These are phyloP conservation scores for Neoaliturus tenellus DNA, from an alignment of 2,888 invertebrate genomes.

Conservation along the genomic window DNA sequence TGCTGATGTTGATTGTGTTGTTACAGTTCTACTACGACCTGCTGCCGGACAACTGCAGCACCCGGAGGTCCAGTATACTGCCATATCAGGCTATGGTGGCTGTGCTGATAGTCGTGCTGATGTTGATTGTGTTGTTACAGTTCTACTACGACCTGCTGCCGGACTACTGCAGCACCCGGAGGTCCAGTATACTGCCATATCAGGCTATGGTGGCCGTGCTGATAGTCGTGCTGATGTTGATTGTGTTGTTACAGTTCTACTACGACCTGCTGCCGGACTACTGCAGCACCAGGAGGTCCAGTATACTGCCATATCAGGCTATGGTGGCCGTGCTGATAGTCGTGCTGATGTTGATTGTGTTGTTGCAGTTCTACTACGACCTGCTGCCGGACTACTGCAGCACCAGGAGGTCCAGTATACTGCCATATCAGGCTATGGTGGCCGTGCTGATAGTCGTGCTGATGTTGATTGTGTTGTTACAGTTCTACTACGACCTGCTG, in stretches of 20 bases:
- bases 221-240: too few relatives aligned
- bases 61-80: slow-evolving; percentile 74
- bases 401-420: slow-evolving; percentile 73
- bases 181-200: slow-evolving; percentile 76
- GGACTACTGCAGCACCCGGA: slow-evolving; percentile 78
- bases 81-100: slow-evolving; percentile 77
- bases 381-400: slow-evolving; percentile 83
- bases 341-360: too few relatives aligned
- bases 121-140: slow-evolving; percentile 73
- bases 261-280: slow-evolving; percentile 81
- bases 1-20: too few relatives aligned
- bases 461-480: slow-evolving; percentile 70
- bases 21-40: slow-evolving; percentile 77
- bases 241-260: slow-evolving; percentile 74
- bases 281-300: slow-evolving; percentile 75
- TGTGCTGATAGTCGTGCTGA: too few relatives aligned
- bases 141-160: slow-evolving; percentile 79
- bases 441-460: too few relatives aligned
- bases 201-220: slow-evolving; percentile 76
- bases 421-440: slow-evolving; percentile 76
- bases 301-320: slow-evolving; percentile 77
- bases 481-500: slow-evolving; percentile 78
- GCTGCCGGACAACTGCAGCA: slow-evolving; percentile 82
- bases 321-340: slow-evolving; percentile 76
- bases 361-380: slow-evolving; percentile 76